These are phyloP conservation scores for Saccostrea echinata DNA, from an alignment of 1,140 invertebrate species.

Conservation along the genomic window DNA sequence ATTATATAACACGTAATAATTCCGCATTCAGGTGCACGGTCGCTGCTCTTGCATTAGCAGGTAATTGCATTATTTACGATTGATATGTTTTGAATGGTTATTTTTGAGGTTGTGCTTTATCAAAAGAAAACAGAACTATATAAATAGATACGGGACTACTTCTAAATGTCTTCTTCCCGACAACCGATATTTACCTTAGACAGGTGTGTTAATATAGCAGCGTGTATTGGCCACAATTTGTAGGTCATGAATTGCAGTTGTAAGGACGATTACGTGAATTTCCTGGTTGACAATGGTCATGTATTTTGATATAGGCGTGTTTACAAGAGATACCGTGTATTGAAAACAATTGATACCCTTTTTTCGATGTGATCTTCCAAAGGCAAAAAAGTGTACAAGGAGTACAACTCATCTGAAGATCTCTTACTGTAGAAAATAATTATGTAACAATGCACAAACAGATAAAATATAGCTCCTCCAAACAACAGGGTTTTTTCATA, in stretches of 20 bases:
- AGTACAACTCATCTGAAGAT: neutral
- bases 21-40: constrained; percentile 18
- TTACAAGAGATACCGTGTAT: neutral
- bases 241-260: neutral
- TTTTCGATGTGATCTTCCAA: neutral
- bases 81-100: constrained; percentile 30
- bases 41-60: constrained; percentile 20
- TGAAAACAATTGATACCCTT: neutral
- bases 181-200: neutral
- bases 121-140: constrained; percentile 14
- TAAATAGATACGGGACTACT: constrained; percentile 21
- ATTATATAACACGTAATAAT: constrained; percentile 36
- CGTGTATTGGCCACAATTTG: constrained; percentile 17
- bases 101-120: constrained; percentile 12
- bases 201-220: neutral
- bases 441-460: neutral
- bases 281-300: no score
- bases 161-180: neutral
- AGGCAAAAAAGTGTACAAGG: neutral
- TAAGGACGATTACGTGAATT: neutral
- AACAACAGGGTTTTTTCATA: no score
- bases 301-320: constrained; percentile 34
- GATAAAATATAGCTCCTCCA: neutral
- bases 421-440: neutral
- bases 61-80: constrained; percentile 35